Conservation (phyloP, 1,140 invertebrate species). For the Caenorhabditis briggsae region DNA sequence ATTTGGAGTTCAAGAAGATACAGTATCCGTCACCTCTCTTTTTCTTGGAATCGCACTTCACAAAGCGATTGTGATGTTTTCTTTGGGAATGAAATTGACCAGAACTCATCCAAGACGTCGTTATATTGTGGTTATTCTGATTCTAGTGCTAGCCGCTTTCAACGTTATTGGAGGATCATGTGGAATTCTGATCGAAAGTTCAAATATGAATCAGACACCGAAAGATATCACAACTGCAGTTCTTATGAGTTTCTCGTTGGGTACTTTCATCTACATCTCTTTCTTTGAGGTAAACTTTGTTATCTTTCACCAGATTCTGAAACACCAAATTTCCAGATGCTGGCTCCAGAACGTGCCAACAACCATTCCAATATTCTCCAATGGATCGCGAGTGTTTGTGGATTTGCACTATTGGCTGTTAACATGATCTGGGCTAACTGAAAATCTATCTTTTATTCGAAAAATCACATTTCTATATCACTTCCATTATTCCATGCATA, state of each 20-base stretch:
- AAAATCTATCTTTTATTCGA: neutral
- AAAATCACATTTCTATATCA: neutral
- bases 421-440: constrained; percentile 56
- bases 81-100: constrained; percentile 81
- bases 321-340: constrained; percentile 67
- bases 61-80: constrained; percentile 82
- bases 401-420: constrained; percentile 63
- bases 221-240: constrained; percentile 68
- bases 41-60: constrained; percentile 81
- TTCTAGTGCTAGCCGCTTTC: constrained; percentile 82
- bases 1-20: constrained; percentile 82
- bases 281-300: constrained; percentile 68
- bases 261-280: constrained; percentile 72
- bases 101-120: constrained; percentile 81
- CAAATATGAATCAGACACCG: constrained; percentile 56
- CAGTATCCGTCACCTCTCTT: constrained; percentile 79
- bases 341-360: constrained; percentile 69
- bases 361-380: constrained; percentile 68
- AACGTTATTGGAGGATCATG: constrained; percentile 80
- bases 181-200: constrained; percentile 69
- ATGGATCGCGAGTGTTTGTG: constrained; percentile 66
- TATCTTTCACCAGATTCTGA: neutral
- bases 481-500: neutral
- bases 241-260: constrained; percentile 69
- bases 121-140: constrained; percentile 81